Evolutionary conservation across 2,888 invertebrate species (phyloP).

Genomic region (Liodrosophila aerea): DNA sequence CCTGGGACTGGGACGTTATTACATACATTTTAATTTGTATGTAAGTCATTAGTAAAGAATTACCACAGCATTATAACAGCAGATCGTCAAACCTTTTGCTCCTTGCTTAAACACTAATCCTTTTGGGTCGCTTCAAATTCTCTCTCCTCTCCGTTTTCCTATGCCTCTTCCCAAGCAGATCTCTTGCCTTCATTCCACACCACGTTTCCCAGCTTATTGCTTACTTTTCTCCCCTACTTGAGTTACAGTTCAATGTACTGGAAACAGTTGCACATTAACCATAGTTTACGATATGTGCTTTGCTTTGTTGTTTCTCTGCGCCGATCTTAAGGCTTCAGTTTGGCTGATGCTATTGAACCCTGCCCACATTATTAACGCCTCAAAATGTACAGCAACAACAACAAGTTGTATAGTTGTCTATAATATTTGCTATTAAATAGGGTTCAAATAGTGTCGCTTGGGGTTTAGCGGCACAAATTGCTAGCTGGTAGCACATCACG

Average conservation of each 20-base stretch:
- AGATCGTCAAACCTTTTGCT: background rate
- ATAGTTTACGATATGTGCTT: slow-evolving; percentile 29
- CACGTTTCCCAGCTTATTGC: slow-evolving; percentile 5
- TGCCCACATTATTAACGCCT: slow-evolving; percentile 58
- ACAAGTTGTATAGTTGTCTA: background rate
- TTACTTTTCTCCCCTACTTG: slow-evolving; percentile 7
- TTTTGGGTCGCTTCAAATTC: too few relatives aligned
- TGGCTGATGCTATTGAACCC: slow-evolving; percentile 49
- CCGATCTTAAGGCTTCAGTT: too few relatives aligned
- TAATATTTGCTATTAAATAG: slow-evolving; percentile 46
- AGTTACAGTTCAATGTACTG: slow-evolving; percentile 50
- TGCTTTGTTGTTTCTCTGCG: slow-evolving; percentile 28
- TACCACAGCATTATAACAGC: background rate
- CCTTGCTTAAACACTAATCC: too few relatives aligned
- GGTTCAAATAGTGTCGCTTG: slow-evolving; percentile 56
- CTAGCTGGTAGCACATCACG: slow-evolving; percentile 67
- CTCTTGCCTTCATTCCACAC: slow-evolving; percentile 1
- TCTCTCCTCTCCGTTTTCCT: background rate
- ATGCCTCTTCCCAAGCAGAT: too few relatives aligned
- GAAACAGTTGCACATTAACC: slow-evolving; percentile 61
- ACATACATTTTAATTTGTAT: too few relatives aligned
- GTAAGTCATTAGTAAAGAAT: too few relatives aligned
- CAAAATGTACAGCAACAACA: slow-evolving; percentile 2
- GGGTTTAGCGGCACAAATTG: slow-evolving; percentile 50
- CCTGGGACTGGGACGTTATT: too few relatives aligned